Base-by-base conservation (phyloP, 2,888 invertebrate genomes). In the Gryllus longicercus region DNA sequence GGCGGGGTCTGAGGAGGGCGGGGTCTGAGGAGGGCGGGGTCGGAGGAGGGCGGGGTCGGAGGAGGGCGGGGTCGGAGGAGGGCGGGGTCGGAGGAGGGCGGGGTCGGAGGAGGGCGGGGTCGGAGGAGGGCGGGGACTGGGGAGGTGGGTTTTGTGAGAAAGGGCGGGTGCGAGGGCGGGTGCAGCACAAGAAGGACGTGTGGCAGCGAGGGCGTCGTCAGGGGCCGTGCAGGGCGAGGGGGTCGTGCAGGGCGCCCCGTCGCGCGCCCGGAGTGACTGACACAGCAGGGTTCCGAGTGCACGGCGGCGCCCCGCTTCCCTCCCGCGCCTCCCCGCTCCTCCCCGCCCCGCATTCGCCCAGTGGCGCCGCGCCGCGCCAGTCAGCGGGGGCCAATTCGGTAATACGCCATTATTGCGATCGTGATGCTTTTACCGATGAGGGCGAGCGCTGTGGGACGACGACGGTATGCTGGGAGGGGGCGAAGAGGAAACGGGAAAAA, bases 331-430 rank as follows among this genome's bases (percentile, higher is more conserved):
- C 63, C 63, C 63, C 18, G 12, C 63, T 2, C 18, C 18, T 2
- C 14, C n/a, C n/a, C 38, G 38, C 38, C 8, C 38, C 38, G 8
- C 63, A 0, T 63, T 4, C 63, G n/a, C 16, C 11, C 14, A 14
- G 16, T n/a, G 14, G 14, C 63, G 63, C n/a, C n/a, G 14, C 16
- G 14, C n/a, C 77, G 77, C n/a, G 49, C 49, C 38, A 50, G 50
- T n/a, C 25, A 18, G 77, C 49, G 76, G 81, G 79, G 78, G 75
- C 77, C 80, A 81, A 82, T 81, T 82, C 81, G 80, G 82, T 82
- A 82, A 82, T 82, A 82, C 82, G 82, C 82, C 82, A 82, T 82
- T 82, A 82, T 82, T 82, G 82, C 51, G 81, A 81, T 82, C 82
- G 82, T 82, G 82, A 82, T 77, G 78, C 78, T 82, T 81, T 82